phyloP scores from a whole-genome alignment of 1,140 invertebrate genomes.

The Pachypsylla venusta region DNA sequence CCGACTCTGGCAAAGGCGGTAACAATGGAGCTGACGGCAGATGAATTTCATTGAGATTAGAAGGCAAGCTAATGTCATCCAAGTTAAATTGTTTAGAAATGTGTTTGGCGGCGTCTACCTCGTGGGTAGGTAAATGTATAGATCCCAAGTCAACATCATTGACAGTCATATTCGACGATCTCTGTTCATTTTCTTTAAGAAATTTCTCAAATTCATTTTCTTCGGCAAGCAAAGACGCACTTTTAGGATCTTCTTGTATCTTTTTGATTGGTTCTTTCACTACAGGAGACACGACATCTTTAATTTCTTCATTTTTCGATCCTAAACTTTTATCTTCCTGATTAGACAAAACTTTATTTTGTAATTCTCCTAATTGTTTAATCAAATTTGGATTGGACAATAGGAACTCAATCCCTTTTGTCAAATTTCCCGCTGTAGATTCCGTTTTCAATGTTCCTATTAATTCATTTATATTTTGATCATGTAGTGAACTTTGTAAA shows the following conservation, averaged over 20 bases:
- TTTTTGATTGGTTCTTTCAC: too few relatives aligned
- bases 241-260: too few relatives aligned
- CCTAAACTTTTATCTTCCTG: too few relatives aligned
- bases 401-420: constrained; percentile 1
- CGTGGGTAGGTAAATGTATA: not conserved
- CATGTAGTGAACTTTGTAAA: not conserved
- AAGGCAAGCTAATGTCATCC: not conserved
- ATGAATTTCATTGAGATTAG: not conserved
- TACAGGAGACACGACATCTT: too few relatives aligned
- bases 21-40: not conserved
- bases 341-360: not conserved
- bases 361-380: not conserved
- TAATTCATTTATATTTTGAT: not conserved
- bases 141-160: not conserved
- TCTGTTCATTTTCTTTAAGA: not conserved
- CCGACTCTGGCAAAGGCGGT: too few relatives aligned
- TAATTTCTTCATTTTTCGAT: too few relatives aligned
- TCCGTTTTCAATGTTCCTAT: not conserved
- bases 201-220: constrained; percentile 1
- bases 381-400: not conserved
- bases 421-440: not conserved
- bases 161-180: not conserved
- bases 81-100: not conserved
- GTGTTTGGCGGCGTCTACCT: not conserved
- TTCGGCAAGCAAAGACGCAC: not conserved